These are phyloP conservation scores for Zingel zingel DNA, from an alignment of 2,113 vertebrate genomes.

Conservation along the genomic window DNA sequence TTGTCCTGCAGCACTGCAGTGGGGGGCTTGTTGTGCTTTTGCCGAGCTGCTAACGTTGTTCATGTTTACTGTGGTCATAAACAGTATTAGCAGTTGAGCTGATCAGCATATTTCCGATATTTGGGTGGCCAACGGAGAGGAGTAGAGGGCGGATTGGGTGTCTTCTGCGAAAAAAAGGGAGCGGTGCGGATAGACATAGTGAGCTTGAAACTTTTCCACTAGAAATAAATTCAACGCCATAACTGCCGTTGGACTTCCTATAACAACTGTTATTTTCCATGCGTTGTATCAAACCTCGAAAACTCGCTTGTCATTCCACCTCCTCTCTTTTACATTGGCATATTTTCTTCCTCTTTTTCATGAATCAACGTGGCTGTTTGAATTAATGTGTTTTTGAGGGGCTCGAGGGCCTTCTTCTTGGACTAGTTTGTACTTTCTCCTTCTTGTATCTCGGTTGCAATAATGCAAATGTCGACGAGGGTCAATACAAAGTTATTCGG, in stretches of 20 bases:
- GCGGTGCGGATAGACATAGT: conserved; percentile 75
- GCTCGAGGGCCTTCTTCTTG: conserved; percentile 47
- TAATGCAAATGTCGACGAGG: conserved; percentile 6
- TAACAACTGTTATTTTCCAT: conserved; percentile 50
- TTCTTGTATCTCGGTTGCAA: conserved; percentile 2
- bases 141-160: conserved; percentile 55
- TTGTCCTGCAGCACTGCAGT: conserved; percentile 82
- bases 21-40: conserved; percentile 71
- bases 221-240: conserved; percentile 81
- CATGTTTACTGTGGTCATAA: conserved; percentile 65
- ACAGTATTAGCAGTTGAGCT: conserved; percentile 42
- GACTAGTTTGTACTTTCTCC: conserved; percentile 56
- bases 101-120: conserved; percentile 1
- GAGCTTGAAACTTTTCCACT: conserved; percentile 84
- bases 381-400: conserved; percentile 27
- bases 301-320: conserved; percentile 35
- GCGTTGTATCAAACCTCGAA: conserved; percentile 7
- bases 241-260: conserved; percentile 72
- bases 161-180: conserved; percentile 76
- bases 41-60: conserved; percentile 58
- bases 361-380: conserved; percentile 52
- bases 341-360: conserved; percentile 30
- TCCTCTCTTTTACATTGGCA: conserved; percentile 1
- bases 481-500: conserved; percentile 38
- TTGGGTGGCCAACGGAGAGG: conserved; percentile 36